Conservation (phyloP, 2,113 vertebrate genomes). For the Megaleporinus macrocephalus region DNA sequence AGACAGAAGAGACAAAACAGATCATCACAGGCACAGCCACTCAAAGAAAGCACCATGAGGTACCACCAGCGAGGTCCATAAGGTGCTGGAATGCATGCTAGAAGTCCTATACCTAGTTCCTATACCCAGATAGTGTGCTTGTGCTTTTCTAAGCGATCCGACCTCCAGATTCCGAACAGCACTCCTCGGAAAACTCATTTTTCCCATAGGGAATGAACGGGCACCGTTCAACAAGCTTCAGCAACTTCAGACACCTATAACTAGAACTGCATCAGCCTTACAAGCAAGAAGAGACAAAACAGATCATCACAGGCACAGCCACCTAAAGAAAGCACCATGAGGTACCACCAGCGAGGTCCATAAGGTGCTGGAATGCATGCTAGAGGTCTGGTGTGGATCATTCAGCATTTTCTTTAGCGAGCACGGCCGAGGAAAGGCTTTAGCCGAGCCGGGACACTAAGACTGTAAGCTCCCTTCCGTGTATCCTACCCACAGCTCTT, state of each 20-base stretch:
- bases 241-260: too few relatives aligned
- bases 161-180: too few relatives aligned
- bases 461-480: constrained; percentile 52
- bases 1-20: constrained; percentile 39
- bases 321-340: constrained; percentile 11
- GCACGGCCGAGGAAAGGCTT: constrained; percentile 47
- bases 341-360: constrained; percentile 33
- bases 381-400: constrained; percentile 56
- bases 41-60: constrained; percentile 12
- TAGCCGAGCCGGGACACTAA: constrained; percentile 31
- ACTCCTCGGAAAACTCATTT: too few relatives aligned
- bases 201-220: too few relatives aligned
- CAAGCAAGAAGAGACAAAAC: constrained; percentile 42
- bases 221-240: too few relatives aligned
- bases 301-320: constrained; percentile 22
- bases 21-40: constrained; percentile 20
- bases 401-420: constrained; percentile 40
- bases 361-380: constrained; percentile 62
- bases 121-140: too few relatives aligned
- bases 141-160: too few relatives aligned
- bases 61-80: constrained; percentile 37
- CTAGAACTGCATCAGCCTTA: too few relatives aligned
- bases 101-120: too few relatives aligned
- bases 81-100: constrained; percentile 59
- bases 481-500: constrained; percentile 37